Percentiles rank a stretch among this genome's conserved stretches.
phyloP scores from a whole-genome alignment of 2,888 invertebrate genomes.

The Drosophila differens region DNA sequence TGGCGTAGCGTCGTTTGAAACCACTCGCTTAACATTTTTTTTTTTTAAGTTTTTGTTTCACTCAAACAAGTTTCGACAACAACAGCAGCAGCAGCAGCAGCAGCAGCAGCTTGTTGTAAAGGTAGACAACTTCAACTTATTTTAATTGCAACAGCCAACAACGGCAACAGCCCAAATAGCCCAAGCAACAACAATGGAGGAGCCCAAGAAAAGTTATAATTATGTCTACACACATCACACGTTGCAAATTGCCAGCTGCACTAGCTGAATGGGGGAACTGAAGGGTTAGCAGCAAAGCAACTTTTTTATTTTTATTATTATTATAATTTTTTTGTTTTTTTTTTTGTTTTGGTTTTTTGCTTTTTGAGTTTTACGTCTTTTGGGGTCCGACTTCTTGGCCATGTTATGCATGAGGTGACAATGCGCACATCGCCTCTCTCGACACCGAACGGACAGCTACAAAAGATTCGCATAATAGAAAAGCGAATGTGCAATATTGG shows the following conservation, averaged over 20 bases:
- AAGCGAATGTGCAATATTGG: conserved; percentile 47
- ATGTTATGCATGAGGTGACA: conserved; percentile 76
- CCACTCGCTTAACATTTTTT: conserved; percentile 62
- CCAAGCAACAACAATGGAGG: conserved; percentile 42
- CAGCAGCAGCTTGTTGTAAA: conserved; percentile 65
- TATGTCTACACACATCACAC: conserved; percentile 61
- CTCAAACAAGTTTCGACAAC: conserved; percentile 64
- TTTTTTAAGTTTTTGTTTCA: conserved; percentile 54
- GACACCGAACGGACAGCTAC: conserved; percentile 27
- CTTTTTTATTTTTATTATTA: conserved; percentile 2
- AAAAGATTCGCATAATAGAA: conserved; percentile 20
- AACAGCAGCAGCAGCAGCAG: conserved; percentile 36
- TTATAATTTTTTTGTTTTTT: not conserved
- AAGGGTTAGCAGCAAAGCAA: not conserved
- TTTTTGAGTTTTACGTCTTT: conserved; percentile 4
- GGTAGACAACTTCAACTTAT: conserved; percentile 81
- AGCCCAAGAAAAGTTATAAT: conserved; percentile 74
- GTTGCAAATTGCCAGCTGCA: conserved; percentile 42
- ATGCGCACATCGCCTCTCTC: conserved; percentile 54
- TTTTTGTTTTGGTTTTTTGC: not conserved
- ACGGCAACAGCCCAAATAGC: conserved; percentile 42
- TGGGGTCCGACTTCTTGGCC: conserved; percentile 49
- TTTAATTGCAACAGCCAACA: conserved; percentile 75
- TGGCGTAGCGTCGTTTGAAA: conserved; percentile 45
- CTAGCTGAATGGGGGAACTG: not conserved